Base-by-base conservation (phyloP, 1,140 invertebrate species). In the Protaetia brevitarsis region DNA sequence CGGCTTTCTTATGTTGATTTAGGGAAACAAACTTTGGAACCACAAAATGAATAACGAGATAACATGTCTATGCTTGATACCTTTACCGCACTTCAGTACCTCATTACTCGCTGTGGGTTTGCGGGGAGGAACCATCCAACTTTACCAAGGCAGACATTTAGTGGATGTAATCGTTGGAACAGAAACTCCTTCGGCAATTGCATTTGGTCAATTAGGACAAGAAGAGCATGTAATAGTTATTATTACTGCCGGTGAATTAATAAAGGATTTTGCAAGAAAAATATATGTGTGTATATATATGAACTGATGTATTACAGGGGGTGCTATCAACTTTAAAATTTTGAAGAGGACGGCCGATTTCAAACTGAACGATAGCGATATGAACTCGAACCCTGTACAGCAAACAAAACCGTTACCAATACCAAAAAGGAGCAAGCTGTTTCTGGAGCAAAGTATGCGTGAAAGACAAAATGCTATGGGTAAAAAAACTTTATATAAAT, bases 381-480 rank as follows among this genome's bases (percentile, higher is more conserved):
- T 76, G 75, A 13, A 61, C 75, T 21, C 76, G 62, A 8, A 61
- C 1, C 69, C 70, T 3, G 16, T 71, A 21, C 51, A 69, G 63
- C 72, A 76, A 70, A 71, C 68, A 41, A 75, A 76, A 63, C 82
- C 83, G 6, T 84, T 95, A 71, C 81, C 87, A 26, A 87, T 98
- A 66, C 95, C 96, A 0, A 98, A 98, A 80, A 95, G 96, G 78
- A 97, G 94, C 0, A 96, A 96, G 76, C 80, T 97, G 58, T 98
- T 98, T 82, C 87, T 98, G 6, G 96, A 98, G 77, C 96, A 98
- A 79, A 93, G 94, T 1, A 85, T 93, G 71, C 82, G 96, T 13
- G 96, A 98, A 81, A 83, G 92, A 72, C 89, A 95, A 68, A 91
- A 96, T 76, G 87, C 88, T 31, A 78, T 86, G 64, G 79, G 87